Percentiles rank a stretch among this genome's conserved stretches.
phyloP scores from a whole-genome alignment of 2,888 invertebrate genomes.

The Colostygia pectinataria region DNA sequence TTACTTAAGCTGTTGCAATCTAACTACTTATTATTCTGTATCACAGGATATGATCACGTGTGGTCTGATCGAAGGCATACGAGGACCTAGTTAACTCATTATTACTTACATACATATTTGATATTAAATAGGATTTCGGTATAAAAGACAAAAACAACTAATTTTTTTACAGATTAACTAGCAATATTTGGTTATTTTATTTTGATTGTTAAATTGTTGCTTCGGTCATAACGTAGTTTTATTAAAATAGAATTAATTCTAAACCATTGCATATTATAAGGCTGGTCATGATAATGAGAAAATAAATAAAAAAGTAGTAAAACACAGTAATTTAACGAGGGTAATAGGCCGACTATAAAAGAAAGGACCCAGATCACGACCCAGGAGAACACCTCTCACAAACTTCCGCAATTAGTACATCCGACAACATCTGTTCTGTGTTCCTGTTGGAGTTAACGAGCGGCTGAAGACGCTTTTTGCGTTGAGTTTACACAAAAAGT shows the following conservation, averaged over 20 bases:
- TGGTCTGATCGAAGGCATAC: constrained; percentile 30
- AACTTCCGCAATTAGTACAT: constrained; percentile 66
- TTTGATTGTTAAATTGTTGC: too few species aligned
- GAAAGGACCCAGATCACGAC: constrained; percentile 36
- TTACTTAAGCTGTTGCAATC: constrained; percentile 44
- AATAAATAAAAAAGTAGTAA: neutral
- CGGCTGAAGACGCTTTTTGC: constrained; percentile 39
- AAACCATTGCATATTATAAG: too few species aligned
- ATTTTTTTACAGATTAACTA: too few species aligned
- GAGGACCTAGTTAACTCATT: too few species aligned
- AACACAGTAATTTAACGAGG: neutral
- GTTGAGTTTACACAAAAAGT: constrained; percentile 17
- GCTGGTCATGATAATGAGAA: too few species aligned
- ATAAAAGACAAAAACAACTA: too few species aligned
- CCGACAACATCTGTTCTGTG: constrained; percentile 56
- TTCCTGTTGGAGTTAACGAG: constrained; percentile 69
- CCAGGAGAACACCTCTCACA: constrained; percentile 31
- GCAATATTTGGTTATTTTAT: too few species aligned
- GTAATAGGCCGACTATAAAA: constrained; percentile 33
- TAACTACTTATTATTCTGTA: constrained; percentile 8
- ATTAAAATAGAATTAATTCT: too few species aligned
- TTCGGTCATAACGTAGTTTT: too few species aligned
- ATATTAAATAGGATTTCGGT: too few species aligned
- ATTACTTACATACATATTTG: too few species aligned
- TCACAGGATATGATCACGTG: constrained; percentile 38